Percentiles rank a stretch among this genome's conserved stretches.
Evolutionary conservation across 2,888 invertebrate species (phyloP).

Genomic region (Dendrolimus houi): DNA sequence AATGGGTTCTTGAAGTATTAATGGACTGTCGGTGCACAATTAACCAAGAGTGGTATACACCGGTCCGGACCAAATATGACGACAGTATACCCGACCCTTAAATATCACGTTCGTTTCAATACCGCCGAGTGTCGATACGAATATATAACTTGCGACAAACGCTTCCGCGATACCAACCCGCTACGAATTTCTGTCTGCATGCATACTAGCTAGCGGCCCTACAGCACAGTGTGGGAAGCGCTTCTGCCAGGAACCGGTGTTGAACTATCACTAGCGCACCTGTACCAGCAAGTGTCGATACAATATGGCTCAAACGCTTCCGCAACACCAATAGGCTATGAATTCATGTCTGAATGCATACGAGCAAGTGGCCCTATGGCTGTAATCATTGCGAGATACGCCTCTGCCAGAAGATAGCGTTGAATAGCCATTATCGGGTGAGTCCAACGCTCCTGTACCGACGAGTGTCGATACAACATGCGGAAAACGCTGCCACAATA

Average conservation of each 20-base stretch:
- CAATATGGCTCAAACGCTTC: conserved; percentile 36
- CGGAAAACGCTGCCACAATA: too few species aligned
- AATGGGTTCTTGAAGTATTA: too few species aligned
- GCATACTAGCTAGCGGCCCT: conserved; percentile 52
- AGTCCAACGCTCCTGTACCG: too few species aligned
- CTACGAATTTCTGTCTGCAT: conserved; percentile 36
- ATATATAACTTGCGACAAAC: conserved; percentile 23
- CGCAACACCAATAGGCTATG: conserved; percentile 36
- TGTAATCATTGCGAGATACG: conserved; percentile 34
- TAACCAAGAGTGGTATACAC: too few species aligned
- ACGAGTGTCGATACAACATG: too few species aligned
- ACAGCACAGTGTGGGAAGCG: conserved; percentile 41
- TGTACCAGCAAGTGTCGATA: conserved; percentile 55
- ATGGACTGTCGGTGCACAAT: too few species aligned
- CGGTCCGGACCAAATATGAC: too few species aligned
- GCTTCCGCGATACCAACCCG: conserved; percentile 41
- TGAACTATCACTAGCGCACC: conserved; percentile 49
- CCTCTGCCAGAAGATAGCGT: conserved; percentile 60
- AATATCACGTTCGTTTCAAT: conserved; percentile 53
- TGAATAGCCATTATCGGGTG: conserved; percentile 30
- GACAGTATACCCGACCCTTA: conserved; percentile 20
- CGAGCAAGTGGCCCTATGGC: conserved; percentile 53
- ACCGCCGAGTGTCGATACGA: conserved; percentile 49
- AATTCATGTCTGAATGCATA: conserved; percentile 38
- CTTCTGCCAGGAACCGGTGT: conserved; percentile 57